These are phyloP conservation scores for Shinisaurus crocodilurus DNA, from an alignment of 2,113 vertebrate species.

Conservation along the genomic window DNA sequence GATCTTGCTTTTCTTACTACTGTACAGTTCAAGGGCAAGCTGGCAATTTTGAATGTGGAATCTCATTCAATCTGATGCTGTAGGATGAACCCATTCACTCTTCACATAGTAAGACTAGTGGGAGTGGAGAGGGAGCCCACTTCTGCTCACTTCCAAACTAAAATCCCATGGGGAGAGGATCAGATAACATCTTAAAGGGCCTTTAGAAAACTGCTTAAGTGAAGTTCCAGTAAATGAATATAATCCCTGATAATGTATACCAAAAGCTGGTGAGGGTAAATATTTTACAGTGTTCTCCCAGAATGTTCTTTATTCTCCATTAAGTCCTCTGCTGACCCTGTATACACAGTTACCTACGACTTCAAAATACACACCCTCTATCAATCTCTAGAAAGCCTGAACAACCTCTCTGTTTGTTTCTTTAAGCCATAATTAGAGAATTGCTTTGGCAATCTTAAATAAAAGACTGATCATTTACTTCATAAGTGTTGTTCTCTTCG, in stretches of 20 bases:
- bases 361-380: neutral
- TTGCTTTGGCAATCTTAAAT: slow-evolving; percentile 49
- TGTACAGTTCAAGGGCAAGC: neutral
- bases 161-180: neutral
- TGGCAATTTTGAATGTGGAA: neutral
- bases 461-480: slow-evolving; percentile 49
- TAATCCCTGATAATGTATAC: neutral
- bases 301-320: neutral
- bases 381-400: neutral
- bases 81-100: neutral
- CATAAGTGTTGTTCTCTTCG: slow-evolving; percentile 37
- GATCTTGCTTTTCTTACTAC: neutral
- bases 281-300: neutral
- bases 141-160: neutral
- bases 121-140: neutral
- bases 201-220: neutral
- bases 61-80: neutral
- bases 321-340: neutral
- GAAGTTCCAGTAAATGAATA: neutral
- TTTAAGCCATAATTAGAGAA: slow-evolving; percentile 53
- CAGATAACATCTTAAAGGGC: neutral
- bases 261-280: neutral
- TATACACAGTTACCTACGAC: neutral
- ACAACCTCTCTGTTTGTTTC: neutral
- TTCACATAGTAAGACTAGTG: neutral